Base-by-base conservation (phyloP, 2,888 invertebrate species). In the Zaprionus obscuricornis region DNA sequence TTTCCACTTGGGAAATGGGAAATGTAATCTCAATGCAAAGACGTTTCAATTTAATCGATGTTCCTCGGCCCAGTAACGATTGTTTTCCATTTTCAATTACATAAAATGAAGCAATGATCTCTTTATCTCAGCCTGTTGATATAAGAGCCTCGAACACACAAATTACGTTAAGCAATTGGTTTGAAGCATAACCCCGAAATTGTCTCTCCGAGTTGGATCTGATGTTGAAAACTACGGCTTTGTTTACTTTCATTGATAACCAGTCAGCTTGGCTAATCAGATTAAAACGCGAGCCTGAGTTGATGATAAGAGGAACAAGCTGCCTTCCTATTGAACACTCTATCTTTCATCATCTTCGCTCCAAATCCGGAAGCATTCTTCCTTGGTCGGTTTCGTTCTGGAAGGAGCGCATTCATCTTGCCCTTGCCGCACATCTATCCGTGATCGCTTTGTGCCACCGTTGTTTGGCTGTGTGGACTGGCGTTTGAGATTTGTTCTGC, bases 41-140 rank as follows among this genome's bases (percentile, higher is more conserved):
- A n/a, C n/a, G n/a, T n/a, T 37, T 50, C 1, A 57, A 4, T 2
- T 43, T 29, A 5, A 31, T 37, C 3, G 37, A 29, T 7, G 24
- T 43, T 7, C 43, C 43, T 16, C 33, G 17, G 2, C 43, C 49
- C 22, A 31, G 42, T n/a, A 49, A 29, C 17, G 42, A 36, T 11
- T 49, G 56, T 10, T 24, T 20, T 40, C 47, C 24, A 52, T 52
- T 43, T 36, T 50, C 33, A 10, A 39, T 43, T 0, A 20, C 31
- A 31, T 13, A 31, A 31, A 43, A 43, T 43, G 43, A 13, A 17
- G 43, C 43, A 43, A 43, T 43, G 18, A 31, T 20, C 20, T 43
- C 13, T n/a, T n/a, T n/a, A n/a, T n/a, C n/a, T n/a, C n/a, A n/a
- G n/a, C n/a, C n/a, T n/a, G n/a, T n/a, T n/a, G 13, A 20, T 1